Evolutionary conservation across 2,888 invertebrate genomes (phyloP).

Genomic region (Meghimatium bilineatum): DNA sequence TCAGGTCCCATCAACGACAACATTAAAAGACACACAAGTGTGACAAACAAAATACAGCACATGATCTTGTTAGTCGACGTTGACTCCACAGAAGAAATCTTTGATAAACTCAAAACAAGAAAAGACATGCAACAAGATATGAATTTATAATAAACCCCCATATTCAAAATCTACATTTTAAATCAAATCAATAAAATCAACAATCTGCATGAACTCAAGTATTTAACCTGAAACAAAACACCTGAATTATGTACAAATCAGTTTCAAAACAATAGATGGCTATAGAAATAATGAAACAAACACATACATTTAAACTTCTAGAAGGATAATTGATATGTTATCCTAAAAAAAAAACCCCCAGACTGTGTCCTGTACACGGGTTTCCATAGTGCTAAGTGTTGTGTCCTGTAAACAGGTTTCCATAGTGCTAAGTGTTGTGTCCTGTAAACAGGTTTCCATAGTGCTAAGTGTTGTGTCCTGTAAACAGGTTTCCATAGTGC

Average conservation of each 20-base stretch:
- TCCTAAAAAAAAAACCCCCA: too few species aligned
- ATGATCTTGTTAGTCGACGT: not conserved
- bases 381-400: too few species aligned
- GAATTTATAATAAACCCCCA: not conserved
- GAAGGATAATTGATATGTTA: too few species aligned
- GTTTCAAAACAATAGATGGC: not conserved
- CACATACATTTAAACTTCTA: too few species aligned
- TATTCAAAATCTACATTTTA: not conserved
- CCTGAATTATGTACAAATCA: not conserved
- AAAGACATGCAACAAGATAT: not conserved
- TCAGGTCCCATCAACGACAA: not conserved
- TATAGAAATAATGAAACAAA: not conserved
- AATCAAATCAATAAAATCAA: not conserved
- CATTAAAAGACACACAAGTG: not conserved
- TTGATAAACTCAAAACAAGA: not conserved
- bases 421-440: too few species aligned
- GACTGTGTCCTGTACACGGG: too few species aligned
- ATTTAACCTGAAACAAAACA: constrained; percentile 11
- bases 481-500: too few species aligned
- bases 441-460: too few species aligned
- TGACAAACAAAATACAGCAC: not conserved
- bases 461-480: too few species aligned
- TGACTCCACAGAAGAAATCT: not conserved
- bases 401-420: too few species aligned
- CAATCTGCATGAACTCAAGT: not conserved